Percentiles rank a stretch among this genome's conserved stretches.
phyloP scores from a whole-genome alignment of 2,888 invertebrate genomes.

The Napeogenes sylphis region DNA sequence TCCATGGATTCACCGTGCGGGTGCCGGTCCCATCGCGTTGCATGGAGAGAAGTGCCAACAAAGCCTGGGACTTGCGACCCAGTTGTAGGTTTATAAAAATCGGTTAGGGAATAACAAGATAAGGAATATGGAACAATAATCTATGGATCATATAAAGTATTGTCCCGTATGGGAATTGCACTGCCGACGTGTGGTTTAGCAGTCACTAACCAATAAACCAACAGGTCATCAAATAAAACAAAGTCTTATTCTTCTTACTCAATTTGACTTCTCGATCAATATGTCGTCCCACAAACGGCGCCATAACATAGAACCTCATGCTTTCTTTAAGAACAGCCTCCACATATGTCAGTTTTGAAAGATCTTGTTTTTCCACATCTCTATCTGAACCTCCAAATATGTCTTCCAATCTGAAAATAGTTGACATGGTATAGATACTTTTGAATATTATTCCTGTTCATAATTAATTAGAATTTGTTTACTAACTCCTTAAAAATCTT shows the following conservation, averaged over 20 bases:
- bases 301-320: slow-evolving; percentile 36
- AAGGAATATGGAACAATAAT: no score
- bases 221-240: no score
- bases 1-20: no score
- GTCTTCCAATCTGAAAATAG: slow-evolving; percentile 22
- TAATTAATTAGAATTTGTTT: background rate
- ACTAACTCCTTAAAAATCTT: slow-evolving; percentile 44
- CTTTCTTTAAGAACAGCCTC: slow-evolving; percentile 43
- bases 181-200: no score
- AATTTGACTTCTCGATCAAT: slow-evolving; percentile 35
- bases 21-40: no score
- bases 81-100: no score
- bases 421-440: background rate
- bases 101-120: no score
- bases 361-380: slow-evolving; percentile 36
- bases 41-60: no score
- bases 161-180: no score
- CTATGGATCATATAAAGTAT: no score
- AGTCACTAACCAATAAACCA: no score
- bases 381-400: slow-evolving; percentile 32
- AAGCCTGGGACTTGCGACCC: no score
- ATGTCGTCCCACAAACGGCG: slow-evolving; percentile 30
- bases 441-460: background rate
- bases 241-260: slow-evolving; percentile 26
- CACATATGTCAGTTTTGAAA: slow-evolving; percentile 38